A percentile compares a stretch with the other conserved stretches of the same genome.
phyloP scores from a whole-genome alignment of 2,797 vertebrate species.

The Hyperoplus lanceolatus region DNA sequence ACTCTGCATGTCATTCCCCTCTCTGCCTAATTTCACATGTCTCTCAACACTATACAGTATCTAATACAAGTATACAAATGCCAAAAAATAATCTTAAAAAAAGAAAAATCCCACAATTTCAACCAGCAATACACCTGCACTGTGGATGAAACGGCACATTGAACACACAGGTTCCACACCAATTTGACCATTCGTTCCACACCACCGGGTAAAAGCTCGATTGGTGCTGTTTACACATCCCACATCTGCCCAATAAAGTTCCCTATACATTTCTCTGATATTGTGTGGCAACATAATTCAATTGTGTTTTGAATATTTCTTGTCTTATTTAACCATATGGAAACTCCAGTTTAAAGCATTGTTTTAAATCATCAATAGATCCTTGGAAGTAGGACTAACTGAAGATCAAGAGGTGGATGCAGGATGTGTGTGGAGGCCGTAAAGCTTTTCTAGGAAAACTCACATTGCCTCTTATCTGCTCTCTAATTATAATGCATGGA shows the following conservation, averaged over 20 bases:
- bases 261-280: neutral
- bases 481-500: no score
- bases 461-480: no score
- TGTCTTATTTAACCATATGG: neutral
- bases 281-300: conserved; percentile 5
- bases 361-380: neutral
- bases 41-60: no score
- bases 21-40: no score
- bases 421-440: no score
- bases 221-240: conserved; percentile 11
- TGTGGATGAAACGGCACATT: conserved; percentile 40
- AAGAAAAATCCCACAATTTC: conserved; percentile 28
- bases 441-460: no score
- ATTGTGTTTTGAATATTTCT: neutral
- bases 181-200: conserved; percentile 52
- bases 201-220: conserved; percentile 30
- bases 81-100: neutral
- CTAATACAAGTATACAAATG: no score
- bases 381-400: neutral
- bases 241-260: neutral
- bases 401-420: neutral
- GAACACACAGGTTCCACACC: conserved; percentile 44
- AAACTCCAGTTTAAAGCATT: neutral
- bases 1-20: no score
- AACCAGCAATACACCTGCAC: conserved; percentile 38